Conservation (phyloP, 2,113 vertebrate genomes). For the Synchiropus splendidus region DNA sequence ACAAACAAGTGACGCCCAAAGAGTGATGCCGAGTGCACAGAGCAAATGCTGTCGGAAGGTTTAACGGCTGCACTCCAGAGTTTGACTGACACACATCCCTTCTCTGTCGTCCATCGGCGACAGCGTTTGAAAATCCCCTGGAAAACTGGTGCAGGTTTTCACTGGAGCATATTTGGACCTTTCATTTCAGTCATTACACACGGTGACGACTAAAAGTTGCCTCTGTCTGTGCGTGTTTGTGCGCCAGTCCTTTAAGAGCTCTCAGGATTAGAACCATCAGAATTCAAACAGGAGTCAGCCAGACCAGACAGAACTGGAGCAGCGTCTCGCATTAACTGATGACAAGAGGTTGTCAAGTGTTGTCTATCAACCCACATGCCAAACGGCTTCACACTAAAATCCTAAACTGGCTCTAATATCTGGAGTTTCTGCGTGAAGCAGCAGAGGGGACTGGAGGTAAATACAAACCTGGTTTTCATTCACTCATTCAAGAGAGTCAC, state of each 20-base stretch:
- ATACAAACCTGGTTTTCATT: too few species aligned
- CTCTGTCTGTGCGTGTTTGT: not conserved
- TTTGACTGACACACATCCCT: not conserved
- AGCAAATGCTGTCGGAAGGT: too few species aligned
- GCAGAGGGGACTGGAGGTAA: too few species aligned
- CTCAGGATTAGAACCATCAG: conserved; percentile 37
- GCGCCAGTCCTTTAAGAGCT: conserved; percentile 26
- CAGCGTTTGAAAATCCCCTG: not conserved
- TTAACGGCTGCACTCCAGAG: too few species aligned
- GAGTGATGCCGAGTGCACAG: too few species aligned
- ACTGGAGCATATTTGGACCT: not conserved
- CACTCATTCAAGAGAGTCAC: not conserved
- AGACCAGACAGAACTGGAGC: conserved; percentile 50
- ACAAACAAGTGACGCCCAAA: too few species aligned
- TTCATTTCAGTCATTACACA: not conserved
- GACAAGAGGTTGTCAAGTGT: conserved; percentile 15
- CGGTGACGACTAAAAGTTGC: not conserved
- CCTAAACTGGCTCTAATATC: too few species aligned
- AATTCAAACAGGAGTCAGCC: conserved; percentile 25
- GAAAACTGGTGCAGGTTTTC: not conserved
- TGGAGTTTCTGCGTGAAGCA: too few species aligned
- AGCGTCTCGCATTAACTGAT: conserved; percentile 14
- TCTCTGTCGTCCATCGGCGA: not conserved
- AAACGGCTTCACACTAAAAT: not conserved
- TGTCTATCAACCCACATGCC: conserved; percentile 6